Base-by-base conservation (phyloP, 2,888 invertebrate genomes). In the Melanchra persicariae region DNA sequence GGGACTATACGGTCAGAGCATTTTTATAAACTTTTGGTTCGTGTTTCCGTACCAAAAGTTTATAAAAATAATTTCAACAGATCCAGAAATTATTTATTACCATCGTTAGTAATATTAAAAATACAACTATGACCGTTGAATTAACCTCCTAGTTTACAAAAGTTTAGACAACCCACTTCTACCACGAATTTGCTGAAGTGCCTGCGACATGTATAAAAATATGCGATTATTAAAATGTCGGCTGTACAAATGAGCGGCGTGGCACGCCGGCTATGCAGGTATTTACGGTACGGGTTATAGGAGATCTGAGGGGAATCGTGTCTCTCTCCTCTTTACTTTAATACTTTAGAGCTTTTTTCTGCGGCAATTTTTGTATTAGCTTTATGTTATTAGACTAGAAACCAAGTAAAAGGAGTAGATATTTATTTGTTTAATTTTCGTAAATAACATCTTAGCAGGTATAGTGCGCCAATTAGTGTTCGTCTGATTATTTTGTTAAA, bases 171-270 rank as follows among this genome's bases (percentile, higher is more conserved):
- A 26, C 1, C 10, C 24, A 8, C 7, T 10, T 1, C 2, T 10
- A 15, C 24, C 1, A n/a, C 12, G 19, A 65, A 68, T 52, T 65
- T 19, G 4, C 10, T 19, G 2, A 47, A 55, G 19, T 85, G 75
- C 40, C 87, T 76, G 89, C 77, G 61, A 81, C 92, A 75, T 79
- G 73, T 84, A 88, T 91, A 93, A 93, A 94, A 94, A 94, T 93
- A 94, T 94, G 94, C 93, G 91, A 91, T 93, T 94, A 94, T 93
- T 94, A 94, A 94, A 94, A 94, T 93, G 92, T 93, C 90, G 91
- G 90, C 89, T 91, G 91, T 91, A 93, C 93, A 94, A 94, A 93
- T 93, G 93, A 94, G 92, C 89, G 89, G 84, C 79, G 91, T 75
- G 90, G 91, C 87, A 81, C 89, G 91, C 85, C 59, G 73, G 90